Percentiles rank a stretch among this genome's conserved stretches.
phyloP scores from a whole-genome alignment of 2,888 invertebrate genomes.

The Pilophorus perplexus region DNA sequence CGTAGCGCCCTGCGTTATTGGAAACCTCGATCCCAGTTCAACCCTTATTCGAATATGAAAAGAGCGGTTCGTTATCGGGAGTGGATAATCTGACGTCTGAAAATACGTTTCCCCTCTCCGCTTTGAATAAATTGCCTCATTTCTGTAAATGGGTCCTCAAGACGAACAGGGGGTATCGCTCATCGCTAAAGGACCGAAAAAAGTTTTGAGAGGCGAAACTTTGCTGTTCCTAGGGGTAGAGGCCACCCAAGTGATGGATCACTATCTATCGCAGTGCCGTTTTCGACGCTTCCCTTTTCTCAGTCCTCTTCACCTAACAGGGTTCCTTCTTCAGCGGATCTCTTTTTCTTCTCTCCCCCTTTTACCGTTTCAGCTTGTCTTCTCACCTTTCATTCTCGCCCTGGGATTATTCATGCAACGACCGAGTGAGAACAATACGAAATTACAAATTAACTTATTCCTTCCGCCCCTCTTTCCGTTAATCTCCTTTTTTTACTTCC shows the following conservation, averaged over 20 bases:
- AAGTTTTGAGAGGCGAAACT: conserved; percentile 19
- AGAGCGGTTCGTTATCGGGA: no score
- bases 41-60: no score
- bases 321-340: neutral
- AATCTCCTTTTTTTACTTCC: no score
- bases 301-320: neutral
- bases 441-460: no score
- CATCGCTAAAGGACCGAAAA: conserved; percentile 17
- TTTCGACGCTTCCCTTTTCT: neutral
- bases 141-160: conserved; percentile 13
- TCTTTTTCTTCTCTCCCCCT: neutral
- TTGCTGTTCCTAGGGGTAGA: conserved; percentile 20
- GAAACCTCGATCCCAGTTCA: no score
- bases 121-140: conserved; percentile 26
- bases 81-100: no score
- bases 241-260: conserved; percentile 31
- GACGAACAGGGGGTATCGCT: conserved; percentile 17
- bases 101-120: neutral
- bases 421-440: no score
- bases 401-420: neutral
- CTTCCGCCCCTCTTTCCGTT: no score
- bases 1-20: no score
- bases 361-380: neutral
- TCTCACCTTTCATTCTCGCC: neutral
- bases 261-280: conserved; percentile 24